Conservation (phyloP, 1,140 invertebrate genomes). For the Campoletis sonorensis region DNA sequence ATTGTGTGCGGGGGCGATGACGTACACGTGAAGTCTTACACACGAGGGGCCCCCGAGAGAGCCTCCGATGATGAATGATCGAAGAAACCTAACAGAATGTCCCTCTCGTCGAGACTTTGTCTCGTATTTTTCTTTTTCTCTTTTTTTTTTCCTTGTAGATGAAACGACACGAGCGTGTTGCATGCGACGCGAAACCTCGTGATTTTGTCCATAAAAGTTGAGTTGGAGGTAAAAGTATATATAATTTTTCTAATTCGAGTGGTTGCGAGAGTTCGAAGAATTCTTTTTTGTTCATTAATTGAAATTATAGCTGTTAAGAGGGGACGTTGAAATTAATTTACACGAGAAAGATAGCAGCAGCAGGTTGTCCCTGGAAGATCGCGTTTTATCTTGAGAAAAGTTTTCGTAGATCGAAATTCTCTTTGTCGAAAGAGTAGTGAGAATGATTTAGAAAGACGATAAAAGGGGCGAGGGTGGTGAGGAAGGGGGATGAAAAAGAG, state of each 20-base stretch:
- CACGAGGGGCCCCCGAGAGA: conserved; percentile 19
- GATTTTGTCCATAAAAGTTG: conserved; percentile 6
- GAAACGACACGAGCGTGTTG: conserved; percentile 32
- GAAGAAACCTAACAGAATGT: conserved; percentile 33
- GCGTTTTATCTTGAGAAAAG: too few relatives aligned
- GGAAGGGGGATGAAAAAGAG: not conserved
- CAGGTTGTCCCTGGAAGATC: too few relatives aligned
- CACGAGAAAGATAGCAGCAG: too few relatives aligned
- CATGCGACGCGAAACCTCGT: not conserved
- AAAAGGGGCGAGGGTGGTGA: not conserved
- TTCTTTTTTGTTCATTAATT: too few relatives aligned
- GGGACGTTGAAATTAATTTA: too few relatives aligned
- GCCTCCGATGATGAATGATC: conserved; percentile 45
- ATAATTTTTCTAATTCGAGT: too few relatives aligned
- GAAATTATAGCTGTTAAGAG: too few relatives aligned
- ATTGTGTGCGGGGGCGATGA: conserved; percentile 28
- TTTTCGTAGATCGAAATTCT: not conserved
- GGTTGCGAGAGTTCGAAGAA: too few relatives aligned
- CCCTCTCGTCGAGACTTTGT: conserved; percentile 40
- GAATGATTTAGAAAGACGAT: conserved; percentile 1
- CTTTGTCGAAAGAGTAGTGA: not conserved
- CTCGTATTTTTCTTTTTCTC: conserved; percentile 49
- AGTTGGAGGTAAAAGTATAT: not conserved
- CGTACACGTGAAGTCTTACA: conserved; percentile 26
- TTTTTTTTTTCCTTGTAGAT: conserved; percentile 26